Evolutionary conservation across 92 coral and sea anemone genomes (phyloP), one percentile per base, ranked within the genome.

Genomic region (Nematostella vectensis): DNA sequence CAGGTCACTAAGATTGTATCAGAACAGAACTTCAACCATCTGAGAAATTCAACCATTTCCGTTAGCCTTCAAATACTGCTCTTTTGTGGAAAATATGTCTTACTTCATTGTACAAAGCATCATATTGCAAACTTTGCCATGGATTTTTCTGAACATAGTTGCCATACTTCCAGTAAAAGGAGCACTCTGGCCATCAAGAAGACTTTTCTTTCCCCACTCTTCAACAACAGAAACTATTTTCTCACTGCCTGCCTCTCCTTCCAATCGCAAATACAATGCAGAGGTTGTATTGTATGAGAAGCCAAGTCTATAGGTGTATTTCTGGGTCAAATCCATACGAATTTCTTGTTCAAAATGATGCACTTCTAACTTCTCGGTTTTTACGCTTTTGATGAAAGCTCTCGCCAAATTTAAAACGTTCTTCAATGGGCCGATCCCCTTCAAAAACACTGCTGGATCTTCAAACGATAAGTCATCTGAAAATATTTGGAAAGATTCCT

Each of bases 141-240:
- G 72, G 20, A 66, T 22, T 47, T 66, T 66, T 29, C 72, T 42
- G 19, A 53, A 66, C 1, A 57, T 66, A 1, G 42, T 29, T 11
- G 72, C 72, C 72, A 66, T 66, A 31, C 33, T 66, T 10, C 72
- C 72, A 22, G 72, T 66, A 0, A 27, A 18, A 1, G 72, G 72
- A 0, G 72, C 42, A 29, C 52, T 66, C 21, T 66, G 62, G 12
- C 62, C 55, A 55, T 45, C 52, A 3, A 66, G 57, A 10, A 66
- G 47, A 26, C 72, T 42, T 25, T 66, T 66, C 27, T 47, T 54
- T 0, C 72, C 72, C 72, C 72, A 66, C 26, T 66, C 72, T 18
- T 66, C 72, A 0, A 66, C 44, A 2, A 66, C 19, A 17, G 63
- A 27, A 12, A 66, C 54, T 0, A 66, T 53, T 27, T 45, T 66